Evolutionary conservation across 2,888 invertebrate species (phyloP).

Genomic region (Azorinus chamasolen): DNA sequence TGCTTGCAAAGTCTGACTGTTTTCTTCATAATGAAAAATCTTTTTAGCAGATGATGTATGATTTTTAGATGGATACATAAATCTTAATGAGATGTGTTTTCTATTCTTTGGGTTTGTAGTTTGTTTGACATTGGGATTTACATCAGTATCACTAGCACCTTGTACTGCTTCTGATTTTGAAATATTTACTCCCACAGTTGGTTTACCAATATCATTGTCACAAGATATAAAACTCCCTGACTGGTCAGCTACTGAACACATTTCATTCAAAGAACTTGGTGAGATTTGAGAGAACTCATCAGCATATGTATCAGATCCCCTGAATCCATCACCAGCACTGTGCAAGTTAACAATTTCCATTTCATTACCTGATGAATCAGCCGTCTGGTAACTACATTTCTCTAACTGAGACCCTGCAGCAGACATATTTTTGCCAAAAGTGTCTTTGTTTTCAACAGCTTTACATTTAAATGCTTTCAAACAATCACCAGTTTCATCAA

Average conservation of each 20-base stretch:
- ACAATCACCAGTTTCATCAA: too few species aligned
- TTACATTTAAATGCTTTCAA: too few species aligned
- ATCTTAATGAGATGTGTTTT: constrained; percentile 33
- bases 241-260: constrained; percentile 62
- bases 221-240: too few species aligned
- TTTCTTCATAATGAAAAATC: constrained; percentile 62
- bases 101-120: background rate
- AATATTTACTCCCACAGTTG: background rate
- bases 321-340: background rate
- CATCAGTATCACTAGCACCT: background rate
- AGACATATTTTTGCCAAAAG: background rate
- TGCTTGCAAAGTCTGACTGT: constrained; percentile 2
- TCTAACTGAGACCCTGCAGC: too few species aligned
- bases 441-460: background rate
- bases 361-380: background rate
- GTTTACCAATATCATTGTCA: background rate
- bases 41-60: constrained; percentile 62
- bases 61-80: constrained; percentile 72
- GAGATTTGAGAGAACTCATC: constrained; percentile 75
- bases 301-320: constrained; percentile 19
- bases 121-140: background rate
- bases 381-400: too few species aligned
- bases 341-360: background rate
- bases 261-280: constrained; percentile 61
- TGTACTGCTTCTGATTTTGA: background rate